phyloP scores from a whole-genome alignment of 1,140 invertebrate species.

The Trachymyrmex septentrionalis region DNA sequence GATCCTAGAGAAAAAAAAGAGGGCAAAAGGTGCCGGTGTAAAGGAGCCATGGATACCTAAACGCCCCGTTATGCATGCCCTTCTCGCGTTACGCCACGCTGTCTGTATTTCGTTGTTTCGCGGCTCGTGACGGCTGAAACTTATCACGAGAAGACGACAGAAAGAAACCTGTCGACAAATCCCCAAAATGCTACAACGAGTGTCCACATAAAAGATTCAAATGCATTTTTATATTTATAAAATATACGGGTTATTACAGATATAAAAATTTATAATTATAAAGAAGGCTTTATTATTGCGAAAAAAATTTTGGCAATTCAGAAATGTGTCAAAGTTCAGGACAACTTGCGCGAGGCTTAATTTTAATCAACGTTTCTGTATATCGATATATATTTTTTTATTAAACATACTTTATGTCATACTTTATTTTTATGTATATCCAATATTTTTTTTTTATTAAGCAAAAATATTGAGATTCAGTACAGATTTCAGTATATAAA shows the following conservation, averaged over 20 bases:
- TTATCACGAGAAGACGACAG: constrained; percentile 42
- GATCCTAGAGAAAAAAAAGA: constrained; percentile 14
- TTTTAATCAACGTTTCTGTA: background rate
- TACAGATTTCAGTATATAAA: background rate
- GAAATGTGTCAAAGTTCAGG: background rate
- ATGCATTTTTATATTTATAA: background rate
- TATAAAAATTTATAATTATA: background rate
- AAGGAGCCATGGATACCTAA: background rate
- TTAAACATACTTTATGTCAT: background rate
- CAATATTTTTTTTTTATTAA: background rate
- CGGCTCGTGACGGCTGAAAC: constrained; percentile 72
- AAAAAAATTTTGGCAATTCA: background rate
- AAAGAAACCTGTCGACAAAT: constrained; percentile 58
- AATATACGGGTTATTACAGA: background rate
- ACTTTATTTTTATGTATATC: too few relatives aligned
- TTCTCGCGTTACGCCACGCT: constrained; percentile 79
- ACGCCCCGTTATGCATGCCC: constrained; percentile 51
- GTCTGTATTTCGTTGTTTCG: constrained; percentile 80
- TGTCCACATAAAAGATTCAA: background rate
- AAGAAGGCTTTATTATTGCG: background rate
- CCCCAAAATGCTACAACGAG: background rate
- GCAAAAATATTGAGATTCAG: background rate
- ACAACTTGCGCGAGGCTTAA: background rate
- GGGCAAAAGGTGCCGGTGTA: constrained; percentile 9
- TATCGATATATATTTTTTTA: background rate